Evolutionary conservation across 1,140 invertebrate genomes (phyloP).

Genomic region (Eulimnadia texana): DNA sequence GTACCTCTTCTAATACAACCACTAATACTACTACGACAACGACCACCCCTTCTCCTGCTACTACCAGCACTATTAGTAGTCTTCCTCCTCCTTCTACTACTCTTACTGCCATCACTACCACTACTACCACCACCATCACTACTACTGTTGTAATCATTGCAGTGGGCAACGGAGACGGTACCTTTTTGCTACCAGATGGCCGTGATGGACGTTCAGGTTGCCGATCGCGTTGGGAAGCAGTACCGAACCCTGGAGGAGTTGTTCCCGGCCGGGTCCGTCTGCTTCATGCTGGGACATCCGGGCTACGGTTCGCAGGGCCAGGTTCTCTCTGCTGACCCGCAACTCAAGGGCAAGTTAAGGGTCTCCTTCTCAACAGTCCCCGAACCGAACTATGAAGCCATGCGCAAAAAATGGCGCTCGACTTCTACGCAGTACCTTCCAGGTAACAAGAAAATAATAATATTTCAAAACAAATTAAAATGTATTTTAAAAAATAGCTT

Average conservation of each 20-base stretch:
- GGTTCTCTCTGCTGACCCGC: conserved; percentile 23
- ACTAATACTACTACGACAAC: no score
- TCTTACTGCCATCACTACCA: no score
- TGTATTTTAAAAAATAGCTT: background rate
- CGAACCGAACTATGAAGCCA: conserved; percentile 34
- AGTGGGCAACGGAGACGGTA: conserved; percentile 40
- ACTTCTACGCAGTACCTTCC: conserved; percentile 23
- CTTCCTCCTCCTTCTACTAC: no score
- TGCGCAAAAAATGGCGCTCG: conserved; percentile 15
- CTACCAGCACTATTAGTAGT: no score
- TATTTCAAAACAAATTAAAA: no score
- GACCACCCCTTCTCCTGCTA: no score
- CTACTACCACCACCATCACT: no score
- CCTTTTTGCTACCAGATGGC: conserved; percentile 53
- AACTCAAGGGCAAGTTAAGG: conserved; percentile 37
- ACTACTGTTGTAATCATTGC: conserved; percentile 17
- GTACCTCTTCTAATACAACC: no score
- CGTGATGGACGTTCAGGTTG: conserved; percentile 41
- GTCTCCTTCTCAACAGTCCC: conserved; percentile 32
- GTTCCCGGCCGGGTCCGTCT: conserved; percentile 45
- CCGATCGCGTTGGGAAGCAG: conserved; percentile 18
- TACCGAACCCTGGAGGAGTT: conserved; percentile 48
- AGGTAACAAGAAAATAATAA: conserved; percentile 19
- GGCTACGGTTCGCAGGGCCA: conserved; percentile 50
- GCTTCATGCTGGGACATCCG: conserved; percentile 62